A percentile compares a stretch with the other conserved stretches of the same genome.
Evolutionary conservation across 1,140 invertebrate genomes (phyloP).

Genomic region (Lordiphosa clarofinis): DNA sequence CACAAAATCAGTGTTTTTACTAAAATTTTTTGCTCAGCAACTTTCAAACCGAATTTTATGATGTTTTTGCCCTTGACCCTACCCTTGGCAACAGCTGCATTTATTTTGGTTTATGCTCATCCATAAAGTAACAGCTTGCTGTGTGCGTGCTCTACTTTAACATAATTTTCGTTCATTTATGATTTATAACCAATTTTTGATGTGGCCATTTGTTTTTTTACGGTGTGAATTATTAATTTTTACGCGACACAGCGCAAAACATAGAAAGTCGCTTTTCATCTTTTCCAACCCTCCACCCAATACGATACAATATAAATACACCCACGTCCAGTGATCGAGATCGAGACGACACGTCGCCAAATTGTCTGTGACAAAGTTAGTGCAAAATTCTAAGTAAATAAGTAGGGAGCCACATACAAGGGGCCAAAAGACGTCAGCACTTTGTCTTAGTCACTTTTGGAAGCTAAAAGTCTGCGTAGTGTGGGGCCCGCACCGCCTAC

Average conservation of each 20-base stretch:
- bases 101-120: conserved; percentile 14
- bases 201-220: conserved; percentile 60
- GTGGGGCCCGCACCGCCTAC: conserved; percentile 43
- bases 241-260: conserved; percentile 28
- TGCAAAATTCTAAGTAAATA: conserved; percentile 57
- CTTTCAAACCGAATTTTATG: no score
- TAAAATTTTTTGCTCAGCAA: no score
- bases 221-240: conserved; percentile 62
- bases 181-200: conserved; percentile 65
- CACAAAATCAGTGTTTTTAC: no score
- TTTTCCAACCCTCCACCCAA: conserved; percentile 42
- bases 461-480: conserved; percentile 44
- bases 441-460: conserved; percentile 53
- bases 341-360: conserved; percentile 52
- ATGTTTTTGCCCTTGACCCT: conserved; percentile 1
- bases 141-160: background rate
- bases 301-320: conserved; percentile 4
- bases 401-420: conserved; percentile 3
- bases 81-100: conserved; percentile 4
- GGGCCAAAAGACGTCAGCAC: conserved; percentile 54
- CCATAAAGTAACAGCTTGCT: conserved; percentile 8
- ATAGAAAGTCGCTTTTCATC: conserved; percentile 47
- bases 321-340: conserved; percentile 30
- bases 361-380: conserved; percentile 70
- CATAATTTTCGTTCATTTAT: conserved; percentile 26